Evolutionary conservation across 2,113 vertebrate genomes (phyloP), one percentile per base, ranked within the genome.

Genomic region (Apistogramma diplotaenia): DNA sequence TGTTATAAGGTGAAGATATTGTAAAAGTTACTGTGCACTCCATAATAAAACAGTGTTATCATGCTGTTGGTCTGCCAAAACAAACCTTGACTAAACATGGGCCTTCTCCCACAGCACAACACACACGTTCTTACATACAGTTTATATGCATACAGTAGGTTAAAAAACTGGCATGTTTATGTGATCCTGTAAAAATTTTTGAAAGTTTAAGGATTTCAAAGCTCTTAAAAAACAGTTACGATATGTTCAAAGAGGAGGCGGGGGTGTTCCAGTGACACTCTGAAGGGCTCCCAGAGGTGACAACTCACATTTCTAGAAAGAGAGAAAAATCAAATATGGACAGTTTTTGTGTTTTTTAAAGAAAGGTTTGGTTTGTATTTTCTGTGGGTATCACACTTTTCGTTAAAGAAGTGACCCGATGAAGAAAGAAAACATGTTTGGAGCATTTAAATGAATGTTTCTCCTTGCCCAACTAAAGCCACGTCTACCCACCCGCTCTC

Each of bases 1-100:
- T 16, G 11, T 80, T 83, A 35, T 67, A 62, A 78, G n/a, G 19
- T 27, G 31, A 15, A 19, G 62, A 51, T 70, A 4, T 6, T 70
- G 9, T 70, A 49, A 49, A 70, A 13, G 18, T 70, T 70, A 70
- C 29, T 70, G 25, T 51, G 51, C 43, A 70, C 65, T 31, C 3
- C 0, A 51, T 31, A 31, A 70, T 51, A 70, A 70, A 70, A 70
- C n/a, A 11, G 43, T 51, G 5, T 51, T 51, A 31, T 58, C 23
- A 3, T 10, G 70, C 0, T 0, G n/a, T 1, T 51, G 25, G 23
- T 49, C 16, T 70, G 62, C 62, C 40, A 46, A 67, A 67, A 67
- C 23, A 46, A 4, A 19, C 11, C 15, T 25, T 11, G 8, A 7
- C 37, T 67, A 46, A 46, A 67, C 37, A 18, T 27, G 8, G 61